Conservation (phyloP, 92 coral and sea anemone genomes). For the Pocillopora meandrina region DNA sequence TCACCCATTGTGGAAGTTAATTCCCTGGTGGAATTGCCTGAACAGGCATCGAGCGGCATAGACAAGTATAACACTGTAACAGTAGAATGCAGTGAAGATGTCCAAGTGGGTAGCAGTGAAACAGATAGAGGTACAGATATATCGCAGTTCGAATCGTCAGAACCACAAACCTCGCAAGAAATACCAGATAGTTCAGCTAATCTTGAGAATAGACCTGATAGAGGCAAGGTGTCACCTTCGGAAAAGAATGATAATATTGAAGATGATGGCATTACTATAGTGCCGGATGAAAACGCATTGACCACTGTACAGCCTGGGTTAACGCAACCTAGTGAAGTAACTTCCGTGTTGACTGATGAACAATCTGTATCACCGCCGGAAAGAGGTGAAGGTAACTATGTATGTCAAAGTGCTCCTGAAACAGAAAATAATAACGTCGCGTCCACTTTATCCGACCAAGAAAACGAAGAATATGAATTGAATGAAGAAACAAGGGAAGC, state of each 20-base stretch:
- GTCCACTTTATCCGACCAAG: slow-evolving; percentile 6
- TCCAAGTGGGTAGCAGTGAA: background rate
- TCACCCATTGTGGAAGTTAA: background rate
- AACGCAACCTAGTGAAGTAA: background rate
- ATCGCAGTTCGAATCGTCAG: background rate
- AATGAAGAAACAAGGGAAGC: slow-evolving; percentile 22
- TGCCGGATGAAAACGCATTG: background rate
- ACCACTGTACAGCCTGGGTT: background rate
- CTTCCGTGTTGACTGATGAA: background rate
- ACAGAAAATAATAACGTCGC: background rate
- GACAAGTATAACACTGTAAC: background rate
- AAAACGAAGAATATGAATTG: slow-evolving; percentile 25
- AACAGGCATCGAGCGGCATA: background rate
- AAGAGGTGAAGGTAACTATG: slow-evolving; percentile 2
- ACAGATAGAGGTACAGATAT: background rate
- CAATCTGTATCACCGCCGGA: background rate
- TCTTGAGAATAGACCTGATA: background rate
- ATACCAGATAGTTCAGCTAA: slow-evolving; percentile 18
- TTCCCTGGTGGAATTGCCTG: slow-evolving; percentile 25
- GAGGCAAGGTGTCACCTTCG: background rate
- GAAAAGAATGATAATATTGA: background rate
- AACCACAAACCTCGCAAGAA: background rate
- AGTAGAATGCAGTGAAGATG: slow-evolving; percentile 14
- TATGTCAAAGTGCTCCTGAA: slow-evolving; percentile 4
- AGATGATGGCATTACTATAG: background rate